These are phyloP conservation scores for Pecten maximus DNA, from an alignment of 2,888 invertebrate genomes.

Conservation along the genomic window DNA sequence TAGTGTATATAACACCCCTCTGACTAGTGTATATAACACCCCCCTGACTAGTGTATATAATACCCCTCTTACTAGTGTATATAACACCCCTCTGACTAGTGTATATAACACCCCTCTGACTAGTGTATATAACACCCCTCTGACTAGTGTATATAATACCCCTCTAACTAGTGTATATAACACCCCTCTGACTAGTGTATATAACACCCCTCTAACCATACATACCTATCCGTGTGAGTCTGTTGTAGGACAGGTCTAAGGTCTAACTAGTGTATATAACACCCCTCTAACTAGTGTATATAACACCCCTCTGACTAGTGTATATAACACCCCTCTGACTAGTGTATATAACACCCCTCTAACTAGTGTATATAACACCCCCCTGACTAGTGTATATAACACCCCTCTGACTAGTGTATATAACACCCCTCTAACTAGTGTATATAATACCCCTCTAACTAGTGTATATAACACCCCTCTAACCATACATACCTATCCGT, in stretches of 20 bases:
- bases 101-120: too few species aligned
- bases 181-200: conserved; percentile 59
- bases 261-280: background rate
- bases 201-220: background rate
- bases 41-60: conserved; percentile 75
- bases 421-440: conserved; percentile 64
- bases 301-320: too few species aligned
- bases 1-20: background rate
- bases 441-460: conserved; percentile 74
- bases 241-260: conserved; percentile 77
- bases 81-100: background rate
- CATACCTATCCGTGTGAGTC: conserved; percentile 77
- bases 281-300: background rate
- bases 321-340: conserved; percentile 68
- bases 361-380: too few species aligned
- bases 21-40: too few species aligned
- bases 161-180: conserved; percentile 62
- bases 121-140: conserved; percentile 73
- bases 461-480: conserved; percentile 68
- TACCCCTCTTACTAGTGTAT: conserved; percentile 59
- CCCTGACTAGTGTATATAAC: conserved; percentile 75
- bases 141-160: too few species aligned
- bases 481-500: conserved; percentile 69
- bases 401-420: conserved; percentile 57
- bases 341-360: background rate